Evolutionary conservation across 2,888 invertebrate genomes (phyloP).

Genomic region (Nemotelus nigrinus): DNA sequence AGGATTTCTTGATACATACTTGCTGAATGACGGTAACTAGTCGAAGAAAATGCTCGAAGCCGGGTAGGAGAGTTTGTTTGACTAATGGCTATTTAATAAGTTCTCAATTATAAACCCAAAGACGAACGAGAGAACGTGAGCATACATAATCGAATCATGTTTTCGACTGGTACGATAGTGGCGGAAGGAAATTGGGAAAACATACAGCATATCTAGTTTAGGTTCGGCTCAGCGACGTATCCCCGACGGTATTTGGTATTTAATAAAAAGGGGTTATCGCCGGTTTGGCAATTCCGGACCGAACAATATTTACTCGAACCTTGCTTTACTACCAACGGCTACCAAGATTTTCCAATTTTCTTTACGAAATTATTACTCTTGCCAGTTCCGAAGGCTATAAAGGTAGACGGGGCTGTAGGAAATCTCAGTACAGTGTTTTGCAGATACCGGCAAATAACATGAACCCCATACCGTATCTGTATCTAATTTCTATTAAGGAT

Average conservation of each 20-base stretch:
- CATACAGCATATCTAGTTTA: constrained; percentile 33
- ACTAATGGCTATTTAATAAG: constrained; percentile 52
- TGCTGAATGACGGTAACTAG: constrained; percentile 37
- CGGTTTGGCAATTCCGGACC: constrained; percentile 29
- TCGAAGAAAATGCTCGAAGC: constrained; percentile 26
- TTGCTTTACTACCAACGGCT: constrained; percentile 28
- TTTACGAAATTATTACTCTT: constrained; percentile 34
- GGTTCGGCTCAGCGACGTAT: constrained; percentile 16
- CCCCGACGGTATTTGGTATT: constrained; percentile 39
- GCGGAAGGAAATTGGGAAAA: constrained; percentile 39
- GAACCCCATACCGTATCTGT: constrained; percentile 26
- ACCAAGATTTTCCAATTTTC: constrained; percentile 43
- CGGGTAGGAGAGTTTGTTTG: constrained; percentile 46
- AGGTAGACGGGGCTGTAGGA: constrained; percentile 18
- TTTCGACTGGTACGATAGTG: constrained; percentile 14
- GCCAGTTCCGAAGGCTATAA: constrained; percentile 19
- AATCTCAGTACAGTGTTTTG: constrained; percentile 26
- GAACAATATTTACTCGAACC: constrained; percentile 44
- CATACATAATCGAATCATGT: constrained; percentile 47
- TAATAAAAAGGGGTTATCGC: constrained; percentile 34
- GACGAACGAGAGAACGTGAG: constrained; percentile 48
- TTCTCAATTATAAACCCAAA: constrained; percentile 51
- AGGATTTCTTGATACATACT: constrained; percentile 36
- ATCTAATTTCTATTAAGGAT: constrained; percentile 41
- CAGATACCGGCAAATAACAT: constrained; percentile 24